Conservation (phyloP, 2,797 vertebrate genomes). For the Vespertilio murinus region DNA sequence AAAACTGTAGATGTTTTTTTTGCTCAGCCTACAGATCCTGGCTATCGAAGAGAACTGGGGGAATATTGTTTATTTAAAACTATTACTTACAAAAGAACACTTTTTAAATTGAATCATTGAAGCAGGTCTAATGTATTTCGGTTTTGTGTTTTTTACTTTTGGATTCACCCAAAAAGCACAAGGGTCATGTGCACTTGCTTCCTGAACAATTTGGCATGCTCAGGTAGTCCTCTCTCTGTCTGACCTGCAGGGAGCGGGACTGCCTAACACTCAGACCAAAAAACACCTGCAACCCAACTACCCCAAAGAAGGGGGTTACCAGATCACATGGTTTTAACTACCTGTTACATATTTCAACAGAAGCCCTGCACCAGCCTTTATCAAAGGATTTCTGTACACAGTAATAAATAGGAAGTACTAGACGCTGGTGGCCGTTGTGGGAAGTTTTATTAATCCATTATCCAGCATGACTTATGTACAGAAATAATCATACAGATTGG, state of each 20-base stretch:
- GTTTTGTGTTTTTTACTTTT: slow-evolving; percentile 37
- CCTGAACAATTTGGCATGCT: background rate
- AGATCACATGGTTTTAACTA: background rate
- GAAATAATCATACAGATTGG: background rate
- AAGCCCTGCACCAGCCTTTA: background rate
- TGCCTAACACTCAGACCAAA: background rate
- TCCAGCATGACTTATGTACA: background rate
- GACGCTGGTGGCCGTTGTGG: background rate
- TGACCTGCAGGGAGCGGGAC: background rate
- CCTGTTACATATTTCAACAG: background rate
- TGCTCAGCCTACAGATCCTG: background rate
- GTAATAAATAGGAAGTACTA: background rate
- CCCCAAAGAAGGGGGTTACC: background rate
- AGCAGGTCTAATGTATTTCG: background rate
- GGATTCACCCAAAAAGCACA: background rate
- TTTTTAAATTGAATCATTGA: background rate
- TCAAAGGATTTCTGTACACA: background rate
- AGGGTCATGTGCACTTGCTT: background rate
- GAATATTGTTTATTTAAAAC: background rate
- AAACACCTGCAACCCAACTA: background rate
- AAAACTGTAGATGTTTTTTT: background rate
- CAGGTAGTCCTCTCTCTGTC: background rate
- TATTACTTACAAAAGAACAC: background rate
- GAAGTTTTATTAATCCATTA: background rate
- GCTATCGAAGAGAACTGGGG: background rate